Conservation (phyloP, 2,113 vertebrate species). For the Tupaia chinensis region DNA sequence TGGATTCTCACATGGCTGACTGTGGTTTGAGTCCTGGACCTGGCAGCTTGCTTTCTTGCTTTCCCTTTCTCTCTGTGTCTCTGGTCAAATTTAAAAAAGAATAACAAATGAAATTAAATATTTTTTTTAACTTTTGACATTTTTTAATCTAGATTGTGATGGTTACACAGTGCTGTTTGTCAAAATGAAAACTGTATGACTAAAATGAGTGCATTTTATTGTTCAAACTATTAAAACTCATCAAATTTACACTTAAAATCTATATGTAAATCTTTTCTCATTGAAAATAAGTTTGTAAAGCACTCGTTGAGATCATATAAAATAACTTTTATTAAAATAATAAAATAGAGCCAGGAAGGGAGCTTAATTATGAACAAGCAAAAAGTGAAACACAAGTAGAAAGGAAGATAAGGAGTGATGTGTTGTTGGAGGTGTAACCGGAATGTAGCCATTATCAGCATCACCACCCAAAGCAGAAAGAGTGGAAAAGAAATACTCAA, state of each 20-base stretch:
- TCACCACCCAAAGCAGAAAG: not conserved
- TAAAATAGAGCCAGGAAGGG: not conserved
- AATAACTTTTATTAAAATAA: not conserved
- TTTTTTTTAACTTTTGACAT: no score
- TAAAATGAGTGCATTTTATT: not conserved
- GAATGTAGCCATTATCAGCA: not conserved
- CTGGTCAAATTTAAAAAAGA: no score
- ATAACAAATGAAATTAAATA: no score
- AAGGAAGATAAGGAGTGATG: not conserved
- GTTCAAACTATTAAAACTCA: not conserved
- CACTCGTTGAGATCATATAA: not conserved
- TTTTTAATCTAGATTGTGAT: not conserved
- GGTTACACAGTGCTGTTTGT: not conserved
- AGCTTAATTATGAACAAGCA: not conserved
- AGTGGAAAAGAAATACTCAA: not conserved
- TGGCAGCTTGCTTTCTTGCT: no score
- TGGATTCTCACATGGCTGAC: no score
- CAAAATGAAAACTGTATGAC: not conserved
- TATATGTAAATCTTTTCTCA: not conserved
- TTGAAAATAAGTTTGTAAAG: not conserved
- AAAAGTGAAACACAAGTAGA: not conserved
- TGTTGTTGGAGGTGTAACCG: not conserved
- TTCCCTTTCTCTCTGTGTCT: no score
- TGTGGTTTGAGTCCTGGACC: no score
- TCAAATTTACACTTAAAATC: not conserved